phyloP scores from a whole-genome alignment of 92 coral and sea anemone genomes.

The Diadumene lineata region DNA sequence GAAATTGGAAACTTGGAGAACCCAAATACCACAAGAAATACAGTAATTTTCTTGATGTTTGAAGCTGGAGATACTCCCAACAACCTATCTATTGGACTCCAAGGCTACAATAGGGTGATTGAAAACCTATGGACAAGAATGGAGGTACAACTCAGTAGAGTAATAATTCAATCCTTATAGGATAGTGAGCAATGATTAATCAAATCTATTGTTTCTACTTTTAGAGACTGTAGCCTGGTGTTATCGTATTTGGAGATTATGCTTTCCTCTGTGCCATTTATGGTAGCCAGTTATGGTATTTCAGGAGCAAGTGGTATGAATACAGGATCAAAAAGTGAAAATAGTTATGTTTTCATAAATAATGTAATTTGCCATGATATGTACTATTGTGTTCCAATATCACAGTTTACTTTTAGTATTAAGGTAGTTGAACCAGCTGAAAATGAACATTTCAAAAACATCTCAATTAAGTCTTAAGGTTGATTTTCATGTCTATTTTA shows the following conservation, averaged over 20 bases:
- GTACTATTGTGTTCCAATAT: not conserved
- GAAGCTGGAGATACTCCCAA: constrained; percentile 30
- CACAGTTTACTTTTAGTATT: not conserved
- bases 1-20: constrained; percentile 20
- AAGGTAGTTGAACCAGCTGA: not conserved
- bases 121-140: not conserved
- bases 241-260: too few species aligned
- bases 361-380: not conserved
- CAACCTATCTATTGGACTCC: constrained; percentile 18
- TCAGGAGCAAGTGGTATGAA: constrained; percentile 35
- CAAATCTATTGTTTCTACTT: not conserved
- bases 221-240: not conserved
- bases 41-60: constrained; percentile 17
- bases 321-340: not conserved
- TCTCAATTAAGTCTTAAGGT: too few species aligned
- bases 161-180: not conserved
- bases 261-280: constrained; percentile 10
- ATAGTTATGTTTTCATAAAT: not conserved
- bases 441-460: too few species aligned
- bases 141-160: not conserved
- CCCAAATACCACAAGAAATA: constrained; percentile 31
- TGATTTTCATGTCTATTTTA: too few species aligned
- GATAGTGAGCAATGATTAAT: not conserved
- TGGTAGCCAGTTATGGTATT: too few species aligned
- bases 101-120: not conserved